phyloP scores from a whole-genome alignment of 2,888 invertebrate species.

The Epirrhoe tristata region DNA sequence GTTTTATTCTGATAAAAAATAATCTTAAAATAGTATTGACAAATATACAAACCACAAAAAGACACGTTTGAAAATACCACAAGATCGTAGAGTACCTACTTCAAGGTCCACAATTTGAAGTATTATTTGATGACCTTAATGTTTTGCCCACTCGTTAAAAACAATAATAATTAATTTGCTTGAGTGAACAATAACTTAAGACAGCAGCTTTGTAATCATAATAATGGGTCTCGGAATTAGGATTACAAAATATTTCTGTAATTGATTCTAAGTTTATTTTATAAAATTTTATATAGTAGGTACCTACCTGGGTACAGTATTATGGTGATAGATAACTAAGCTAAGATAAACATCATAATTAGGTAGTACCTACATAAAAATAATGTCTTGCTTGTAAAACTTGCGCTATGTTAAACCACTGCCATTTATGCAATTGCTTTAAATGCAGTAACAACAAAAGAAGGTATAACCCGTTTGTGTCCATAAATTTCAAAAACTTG shows the following conservation, averaged over 20 bases:
- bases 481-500: neutral
- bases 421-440: conserved; percentile 14
- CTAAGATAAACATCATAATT: too few species aligned
- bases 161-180: conserved; percentile 10
- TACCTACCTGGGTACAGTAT: neutral
- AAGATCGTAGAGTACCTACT: neutral
- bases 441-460: conserved; percentile 5
- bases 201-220: conserved; percentile 11
- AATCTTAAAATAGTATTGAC: neutral
- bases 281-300: neutral
- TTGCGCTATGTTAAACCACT: conserved; percentile 4
- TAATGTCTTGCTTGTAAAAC: neutral
- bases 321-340: too few species aligned
- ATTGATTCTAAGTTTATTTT: neutral
- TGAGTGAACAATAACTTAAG: conserved; percentile 15
- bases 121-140: conserved; percentile 5
- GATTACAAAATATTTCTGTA: neutral
- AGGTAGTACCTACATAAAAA: neutral
- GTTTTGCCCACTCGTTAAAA: conserved; percentile 8
- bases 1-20: too few species aligned
- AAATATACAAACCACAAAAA: neutral
- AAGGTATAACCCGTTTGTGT: too few species aligned
- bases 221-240: conserved; percentile 11
- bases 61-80: neutral
- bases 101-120: too few species aligned